These are phyloP conservation scores for Cremastinae sp. DNA, from an alignment of 2,888 invertebrate genomes.

Conservation along the genomic window DNA sequence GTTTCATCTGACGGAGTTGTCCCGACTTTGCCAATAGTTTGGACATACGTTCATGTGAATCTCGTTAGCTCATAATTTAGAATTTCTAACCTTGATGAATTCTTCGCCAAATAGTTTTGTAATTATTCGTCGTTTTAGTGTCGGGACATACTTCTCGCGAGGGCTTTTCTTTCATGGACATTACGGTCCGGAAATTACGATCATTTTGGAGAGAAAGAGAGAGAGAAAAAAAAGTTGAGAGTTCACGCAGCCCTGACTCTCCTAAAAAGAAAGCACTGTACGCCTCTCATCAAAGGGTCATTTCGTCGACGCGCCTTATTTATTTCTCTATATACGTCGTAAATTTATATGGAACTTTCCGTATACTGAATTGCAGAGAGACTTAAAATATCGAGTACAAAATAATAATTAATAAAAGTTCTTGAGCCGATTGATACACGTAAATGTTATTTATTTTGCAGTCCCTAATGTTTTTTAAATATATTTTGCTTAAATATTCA, in stretches of 20 bases:
- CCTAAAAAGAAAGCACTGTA: slow-evolving; percentile 49
- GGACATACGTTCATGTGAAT: not conserved
- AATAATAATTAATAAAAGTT: too few relatives aligned
- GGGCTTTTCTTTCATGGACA: slow-evolving; percentile 4
- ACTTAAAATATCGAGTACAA: too few relatives aligned
- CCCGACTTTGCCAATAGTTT: slow-evolving; percentile 21
- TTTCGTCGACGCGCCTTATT: slow-evolving; percentile 14
- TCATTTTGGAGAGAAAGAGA: slow-evolving; percentile 7
- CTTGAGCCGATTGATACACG: too few relatives aligned
- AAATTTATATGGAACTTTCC: too few relatives aligned
- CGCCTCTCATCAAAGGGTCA: slow-evolving; percentile 53
- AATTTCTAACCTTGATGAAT: slow-evolving; percentile 12
- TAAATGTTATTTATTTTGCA: too few relatives aligned
- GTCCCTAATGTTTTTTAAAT: too few relatives aligned
- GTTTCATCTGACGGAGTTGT: not conserved
- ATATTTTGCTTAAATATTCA: too few relatives aligned
- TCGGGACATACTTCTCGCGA: not conserved
- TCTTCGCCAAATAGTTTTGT: slow-evolving; percentile 35
- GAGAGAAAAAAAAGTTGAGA: slow-evolving; percentile 35
- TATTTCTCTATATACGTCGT: not conserved
- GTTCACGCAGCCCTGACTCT: slow-evolving; percentile 52
- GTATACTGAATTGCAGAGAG: too few relatives aligned
- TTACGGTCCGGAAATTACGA: slow-evolving; percentile 33
- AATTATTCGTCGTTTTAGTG: slow-evolving; percentile 30
- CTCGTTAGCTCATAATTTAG: slow-evolving; percentile 10